A percentile compares a stretch with the other conserved stretches of the same genome.
These are phyloP conservation scores for Penelope pileata DNA, from an alignment of 2,113 vertebrate species.

Conservation along the genomic window DNA sequence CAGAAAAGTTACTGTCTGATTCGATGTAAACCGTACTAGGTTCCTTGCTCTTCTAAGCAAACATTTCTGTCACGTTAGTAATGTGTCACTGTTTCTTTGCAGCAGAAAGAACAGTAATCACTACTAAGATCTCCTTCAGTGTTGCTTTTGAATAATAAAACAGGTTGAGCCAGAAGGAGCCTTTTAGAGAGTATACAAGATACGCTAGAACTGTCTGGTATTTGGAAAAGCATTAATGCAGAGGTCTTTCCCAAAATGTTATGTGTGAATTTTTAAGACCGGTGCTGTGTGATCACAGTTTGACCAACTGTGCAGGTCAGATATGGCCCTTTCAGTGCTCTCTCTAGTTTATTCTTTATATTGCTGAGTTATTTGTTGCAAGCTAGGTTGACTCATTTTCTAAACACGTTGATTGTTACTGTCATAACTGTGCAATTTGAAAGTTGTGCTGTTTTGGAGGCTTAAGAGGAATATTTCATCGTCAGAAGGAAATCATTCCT, in stretches of 20 bases:
- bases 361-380: neutral
- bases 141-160: neutral
- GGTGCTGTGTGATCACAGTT: neutral
- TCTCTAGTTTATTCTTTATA: neutral
- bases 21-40: rapidly evolving
- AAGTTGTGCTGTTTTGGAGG: neutral
- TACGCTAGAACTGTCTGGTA: neutral
- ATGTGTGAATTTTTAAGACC: neutral
- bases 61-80: rapidly evolving
- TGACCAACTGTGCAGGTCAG: neutral
- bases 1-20: neutral
- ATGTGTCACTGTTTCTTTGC: neutral
- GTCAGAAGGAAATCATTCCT: neutral
- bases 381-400: neutral
- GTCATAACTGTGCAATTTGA: neutral
- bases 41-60: neutral
- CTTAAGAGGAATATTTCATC: neutral
- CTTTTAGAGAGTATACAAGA: neutral
- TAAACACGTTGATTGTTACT: neutral
- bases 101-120: neutral
- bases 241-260: neutral
- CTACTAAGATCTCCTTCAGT: neutral
- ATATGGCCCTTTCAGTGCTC: neutral
- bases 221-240: neutral
- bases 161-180: neutral